These are phyloP conservation scores for Gadus chalcogrammus DNA, from an alignment of 2,113 vertebrate genomes.

Conservation along the genomic window DNA sequence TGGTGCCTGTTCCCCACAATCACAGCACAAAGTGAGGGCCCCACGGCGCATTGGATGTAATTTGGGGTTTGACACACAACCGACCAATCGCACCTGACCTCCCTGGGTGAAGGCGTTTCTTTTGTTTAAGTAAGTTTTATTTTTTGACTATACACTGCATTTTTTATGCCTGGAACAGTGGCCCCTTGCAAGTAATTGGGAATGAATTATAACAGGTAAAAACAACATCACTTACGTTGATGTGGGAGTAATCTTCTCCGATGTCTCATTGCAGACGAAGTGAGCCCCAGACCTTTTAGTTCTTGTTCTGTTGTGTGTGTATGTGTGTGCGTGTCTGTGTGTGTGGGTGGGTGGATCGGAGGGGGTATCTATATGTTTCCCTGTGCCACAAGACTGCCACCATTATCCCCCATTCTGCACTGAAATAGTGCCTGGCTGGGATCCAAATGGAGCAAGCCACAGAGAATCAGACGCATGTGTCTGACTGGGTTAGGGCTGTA, in stretches of 20 bases:
- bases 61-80: no score
- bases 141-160: not conserved
- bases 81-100: no score
- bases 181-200: no score
- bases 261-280: slow-evolving; percentile 14
- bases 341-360: not conserved
- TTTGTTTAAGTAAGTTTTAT: slow-evolving; percentile 5
- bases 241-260: slow-evolving; percentile 16
- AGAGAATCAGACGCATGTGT: slow-evolving; percentile 9
- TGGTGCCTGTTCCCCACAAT: slow-evolving; percentile 3
- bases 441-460: slow-evolving; percentile 19
- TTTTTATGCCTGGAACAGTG: no score
- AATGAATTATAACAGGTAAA: no score
- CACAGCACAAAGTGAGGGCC: not conserved
- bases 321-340: slow-evolving; percentile 8
- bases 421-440: not conserved
- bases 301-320: not conserved
- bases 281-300: not conserved
- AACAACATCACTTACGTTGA: no score
- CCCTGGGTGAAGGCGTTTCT: no score
- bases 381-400: not conserved
- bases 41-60: no score
- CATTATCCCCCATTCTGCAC: not conserved
- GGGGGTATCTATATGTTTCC: no score
- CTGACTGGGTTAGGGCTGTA: not conserved